Evolutionary conservation across 2,797 vertebrate species (phyloP).

Genomic region (Phrynocephalus vlangalii): DNA sequence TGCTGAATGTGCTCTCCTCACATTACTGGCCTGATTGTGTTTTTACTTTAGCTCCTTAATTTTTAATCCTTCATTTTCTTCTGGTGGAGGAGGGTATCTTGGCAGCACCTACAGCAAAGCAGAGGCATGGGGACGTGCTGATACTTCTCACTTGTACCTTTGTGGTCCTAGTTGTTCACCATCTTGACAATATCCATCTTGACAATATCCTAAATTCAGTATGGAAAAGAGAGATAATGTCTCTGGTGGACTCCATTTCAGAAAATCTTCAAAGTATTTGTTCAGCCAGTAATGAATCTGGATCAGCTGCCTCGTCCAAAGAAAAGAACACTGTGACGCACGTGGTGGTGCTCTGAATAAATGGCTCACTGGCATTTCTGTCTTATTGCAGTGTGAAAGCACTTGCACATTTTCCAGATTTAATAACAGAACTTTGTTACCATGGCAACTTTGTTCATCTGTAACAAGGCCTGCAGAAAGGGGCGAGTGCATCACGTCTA

Average conservation of each 20-base stretch:
- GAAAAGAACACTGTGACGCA: background rate
- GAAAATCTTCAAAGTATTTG: background rate
- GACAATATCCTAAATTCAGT: background rate
- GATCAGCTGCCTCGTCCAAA: background rate
- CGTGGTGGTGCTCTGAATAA: background rate
- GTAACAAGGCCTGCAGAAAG: background rate
- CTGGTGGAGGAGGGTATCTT: background rate
- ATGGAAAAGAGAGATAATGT: background rate
- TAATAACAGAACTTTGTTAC: conserved; percentile 30
- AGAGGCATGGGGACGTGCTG: background rate
- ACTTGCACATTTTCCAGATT: conserved; percentile 17
- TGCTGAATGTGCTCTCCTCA: background rate
- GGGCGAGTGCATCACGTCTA: background rate
- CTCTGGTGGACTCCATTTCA: background rate
- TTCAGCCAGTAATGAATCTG: background rate
- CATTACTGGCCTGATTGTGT: no score
- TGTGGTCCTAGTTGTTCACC: background rate
- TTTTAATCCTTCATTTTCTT: background rate
- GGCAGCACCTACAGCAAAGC: background rate
- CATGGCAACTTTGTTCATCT: conserved; percentile 14
- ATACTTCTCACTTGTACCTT: background rate
- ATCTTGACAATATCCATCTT: background rate
- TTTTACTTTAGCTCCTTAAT: background rate
- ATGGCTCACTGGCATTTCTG: background rate
- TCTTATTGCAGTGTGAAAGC: conserved; percentile 7